Conservation (phyloP, 2,113 vertebrate genomes). For the Trematomus loennbergii region DNA sequence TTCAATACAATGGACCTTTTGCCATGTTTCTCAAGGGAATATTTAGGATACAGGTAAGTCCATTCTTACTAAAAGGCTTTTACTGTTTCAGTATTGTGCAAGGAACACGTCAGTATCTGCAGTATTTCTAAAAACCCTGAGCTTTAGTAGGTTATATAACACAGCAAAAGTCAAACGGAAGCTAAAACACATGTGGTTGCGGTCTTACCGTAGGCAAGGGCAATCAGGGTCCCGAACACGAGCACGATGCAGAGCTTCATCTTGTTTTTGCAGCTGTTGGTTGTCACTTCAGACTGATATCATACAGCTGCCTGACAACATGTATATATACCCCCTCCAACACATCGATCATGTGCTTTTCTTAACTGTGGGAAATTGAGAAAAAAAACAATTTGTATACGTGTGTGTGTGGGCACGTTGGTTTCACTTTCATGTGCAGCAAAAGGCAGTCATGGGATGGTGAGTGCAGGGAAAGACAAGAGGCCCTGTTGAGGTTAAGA, state of each 20-base stretch:
- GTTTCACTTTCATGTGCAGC: constrained; percentile 75
- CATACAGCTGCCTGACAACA: background rate
- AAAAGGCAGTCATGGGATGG: constrained; percentile 71
- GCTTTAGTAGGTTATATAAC: too few relatives aligned
- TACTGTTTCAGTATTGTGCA: background rate
- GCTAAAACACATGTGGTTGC: too few relatives aligned
- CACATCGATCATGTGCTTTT: constrained; percentile 69
- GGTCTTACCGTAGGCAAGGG: constrained; percentile 63
- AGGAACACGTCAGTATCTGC: background rate
- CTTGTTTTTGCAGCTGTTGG: background rate
- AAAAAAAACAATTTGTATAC: background rate
- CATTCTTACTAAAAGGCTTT: too few relatives aligned
- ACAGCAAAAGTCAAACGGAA: background rate
- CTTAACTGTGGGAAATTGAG: background rate
- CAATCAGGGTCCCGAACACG: constrained; percentile 28
- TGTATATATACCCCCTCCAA: background rate
- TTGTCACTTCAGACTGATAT: background rate
- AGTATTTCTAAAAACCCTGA: background rate
- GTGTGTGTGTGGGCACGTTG: constrained; percentile 13
- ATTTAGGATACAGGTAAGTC: background rate
- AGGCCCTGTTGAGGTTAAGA: constrained; percentile 46
- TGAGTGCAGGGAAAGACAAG: constrained; percentile 41
- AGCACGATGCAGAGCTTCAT: constrained; percentile 66
- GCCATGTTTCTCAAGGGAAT: too few relatives aligned
- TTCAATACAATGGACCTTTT: background rate